Conservation (phyloP, 2,888 invertebrate species). For the Portevinia maculata region DNA sequence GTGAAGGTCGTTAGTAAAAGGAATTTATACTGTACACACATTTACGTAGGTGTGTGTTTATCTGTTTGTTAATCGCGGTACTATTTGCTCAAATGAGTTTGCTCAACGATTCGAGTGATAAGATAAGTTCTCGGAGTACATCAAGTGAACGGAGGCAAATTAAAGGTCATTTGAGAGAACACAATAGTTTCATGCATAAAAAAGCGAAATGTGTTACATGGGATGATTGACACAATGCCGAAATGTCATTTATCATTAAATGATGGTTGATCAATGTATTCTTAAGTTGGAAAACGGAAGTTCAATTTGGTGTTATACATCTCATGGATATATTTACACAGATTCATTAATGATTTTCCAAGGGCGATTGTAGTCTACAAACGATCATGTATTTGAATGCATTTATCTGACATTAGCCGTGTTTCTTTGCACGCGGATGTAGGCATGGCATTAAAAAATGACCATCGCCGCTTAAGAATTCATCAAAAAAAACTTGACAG, state of each 20-base stretch:
- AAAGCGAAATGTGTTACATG: no score
- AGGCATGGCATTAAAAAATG: no score
- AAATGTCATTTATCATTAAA: constrained; percentile 30
- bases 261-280: not conserved
- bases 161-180: constrained; percentile 18
- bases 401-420: no score
- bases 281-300: not conserved
- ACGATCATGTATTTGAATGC: not conserved
- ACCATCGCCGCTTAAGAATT: no score
- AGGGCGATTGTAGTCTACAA: not conserved
- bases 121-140: constrained; percentile 50
- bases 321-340: not conserved
- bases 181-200: not conserved
- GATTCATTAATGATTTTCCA: constrained; percentile 12
- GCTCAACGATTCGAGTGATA: constrained; percentile 49
- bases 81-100: constrained; percentile 69
- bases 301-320: not conserved
- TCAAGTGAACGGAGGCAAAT: constrained; percentile 23
- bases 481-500: no score
- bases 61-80: constrained; percentile 43
- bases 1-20: constrained; percentile 60
- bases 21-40: constrained; percentile 31
- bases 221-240: no score
- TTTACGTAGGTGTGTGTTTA: constrained; percentile 26
- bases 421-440: no score